Evolutionary conservation across 2,888 invertebrate species (phyloP).

Genomic region (Acrobasis suavella): DNA sequence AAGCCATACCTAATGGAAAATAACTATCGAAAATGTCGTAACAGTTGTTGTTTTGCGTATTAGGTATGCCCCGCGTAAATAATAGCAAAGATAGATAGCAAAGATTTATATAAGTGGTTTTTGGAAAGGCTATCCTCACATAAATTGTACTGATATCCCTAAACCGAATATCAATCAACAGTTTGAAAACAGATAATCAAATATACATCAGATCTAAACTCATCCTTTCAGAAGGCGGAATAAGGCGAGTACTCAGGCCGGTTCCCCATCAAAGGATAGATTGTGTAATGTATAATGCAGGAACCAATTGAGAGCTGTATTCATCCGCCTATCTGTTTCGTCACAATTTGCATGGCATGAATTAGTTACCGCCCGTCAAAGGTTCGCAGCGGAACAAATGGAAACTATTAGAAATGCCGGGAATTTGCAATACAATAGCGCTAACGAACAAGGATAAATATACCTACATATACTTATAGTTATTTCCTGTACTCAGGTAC

Average conservation of each 20-base stretch:
- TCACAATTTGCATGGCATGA: slow-evolving; percentile 46
- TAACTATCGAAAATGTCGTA: not conserved
- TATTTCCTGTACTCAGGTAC: not conserved
- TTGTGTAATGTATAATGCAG: slow-evolving; percentile 39
- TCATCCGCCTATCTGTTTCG: slow-evolving; percentile 35
- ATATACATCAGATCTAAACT: slow-evolving; percentile 17
- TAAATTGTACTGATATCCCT: not conserved
- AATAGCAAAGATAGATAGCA: too few relatives aligned
- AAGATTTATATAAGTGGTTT: not conserved
- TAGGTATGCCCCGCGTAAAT: too few relatives aligned
- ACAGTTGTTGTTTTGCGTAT: too few relatives aligned
- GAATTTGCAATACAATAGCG: slow-evolving; percentile 8
- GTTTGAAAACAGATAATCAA: slow-evolving; percentile 15
- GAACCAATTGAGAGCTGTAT: slow-evolving; percentile 45
- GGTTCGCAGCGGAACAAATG: slow-evolving; percentile 32
- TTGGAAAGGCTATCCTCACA: not conserved
- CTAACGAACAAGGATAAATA: slow-evolving; percentile 10
- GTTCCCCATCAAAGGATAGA: slow-evolving; percentile 38
- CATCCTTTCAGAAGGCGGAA: slow-evolving; percentile 23
- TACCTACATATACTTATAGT: not conserved
- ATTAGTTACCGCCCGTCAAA: slow-evolving; percentile 47
- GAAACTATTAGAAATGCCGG: slow-evolving; percentile 26
- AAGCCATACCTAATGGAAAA: too few relatives aligned
- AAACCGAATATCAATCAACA: slow-evolving; percentile 12
- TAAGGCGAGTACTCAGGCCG: slow-evolving; percentile 40